Base-by-base conservation (phyloP, 2,797 vertebrate genomes). In the Thaleichthys pacificus region DNA sequence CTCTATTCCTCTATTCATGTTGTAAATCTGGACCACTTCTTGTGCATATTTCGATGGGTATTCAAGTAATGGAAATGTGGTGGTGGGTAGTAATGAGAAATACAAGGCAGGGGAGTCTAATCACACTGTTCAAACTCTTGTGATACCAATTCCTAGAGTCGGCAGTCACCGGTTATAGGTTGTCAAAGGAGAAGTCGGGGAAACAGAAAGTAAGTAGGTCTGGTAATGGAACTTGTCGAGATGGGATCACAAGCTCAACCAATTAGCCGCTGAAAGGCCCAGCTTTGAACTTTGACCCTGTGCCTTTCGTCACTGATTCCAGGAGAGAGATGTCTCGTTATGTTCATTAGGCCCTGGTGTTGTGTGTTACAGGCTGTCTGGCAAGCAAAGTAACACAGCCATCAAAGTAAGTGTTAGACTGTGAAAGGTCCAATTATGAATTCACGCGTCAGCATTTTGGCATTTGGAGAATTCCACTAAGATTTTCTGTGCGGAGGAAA, bases 211-310 rank as follows among this genome's bases (percentile, higher is more conserved):
- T 68, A 79, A 74, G 86, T 84, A 81, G 64, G 82, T 80, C 64
- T 70, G 74, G 81, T 86, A 83, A 86, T n/a, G 58, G 73, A 77
- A 87, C 81, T 83, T 86, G 86, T 73, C 79, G 80, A 79, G 79
- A 80, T 75, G 82, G 19, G 82, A 88, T 89, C 82, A 82, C 84
- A 87, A 83, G 76, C 84, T 87, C 77, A 82, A 82, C 87, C 90
- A 91, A 92, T 91, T 92, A 92, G 76, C 77, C 78, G 72, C 80
- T 84, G 85, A 91, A 89, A 84, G 77, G 84, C 75, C 76, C 3
- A 58, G 56, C 32, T 69, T 73, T 88, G 80, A 91, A 81, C 90
- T 89, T 70, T 85, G 84, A 89, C 89, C 86, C 70, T 24, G 67
- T 69, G 77, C 68, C 81, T 82, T 86, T 69, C 64, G 78, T 78